phyloP scores from a whole-genome alignment of 92 coral and sea anemone species.

The Galaxea fascicularis region DNA sequence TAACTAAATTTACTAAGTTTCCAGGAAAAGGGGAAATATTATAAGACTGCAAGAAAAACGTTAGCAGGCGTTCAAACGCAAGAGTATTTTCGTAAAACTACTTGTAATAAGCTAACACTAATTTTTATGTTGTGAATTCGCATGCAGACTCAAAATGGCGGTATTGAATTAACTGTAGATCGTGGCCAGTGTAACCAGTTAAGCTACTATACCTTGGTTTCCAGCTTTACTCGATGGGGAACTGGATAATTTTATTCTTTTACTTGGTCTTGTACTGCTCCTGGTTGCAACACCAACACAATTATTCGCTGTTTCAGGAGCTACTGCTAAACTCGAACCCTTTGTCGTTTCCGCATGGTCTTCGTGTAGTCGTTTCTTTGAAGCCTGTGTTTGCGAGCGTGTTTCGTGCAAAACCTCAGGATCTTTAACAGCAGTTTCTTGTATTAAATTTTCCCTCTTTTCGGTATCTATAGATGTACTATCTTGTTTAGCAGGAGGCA shows the following conservation, averaged over 20 bases:
- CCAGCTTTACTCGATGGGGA: conserved; percentile 58
- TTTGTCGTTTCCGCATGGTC: conserved; percentile 87
- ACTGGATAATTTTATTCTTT: conserved; percentile 77
- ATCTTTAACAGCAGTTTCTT: conserved; percentile 57
- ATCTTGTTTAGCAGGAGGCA: conserved; percentile 75
- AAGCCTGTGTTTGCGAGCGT: conserved; percentile 84
- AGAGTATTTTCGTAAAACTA: background rate
- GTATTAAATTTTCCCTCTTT: conserved; percentile 48
- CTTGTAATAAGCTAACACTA: background rate
- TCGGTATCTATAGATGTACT: conserved; percentile 63
- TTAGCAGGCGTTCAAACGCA: background rate
- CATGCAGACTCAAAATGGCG: conserved; percentile 79
- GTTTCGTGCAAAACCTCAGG: conserved; percentile 81
- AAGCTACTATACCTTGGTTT: conserved; percentile 78
- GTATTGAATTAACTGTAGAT: conserved; percentile 11
- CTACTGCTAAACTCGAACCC: conserved; percentile 56
- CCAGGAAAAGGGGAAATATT: background rate
- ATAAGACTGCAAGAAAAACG: background rate
- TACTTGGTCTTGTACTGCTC: conserved; percentile 94
- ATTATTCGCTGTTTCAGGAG: conserved; percentile 70
- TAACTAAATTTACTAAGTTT: background rate
- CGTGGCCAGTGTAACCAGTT: background rate
- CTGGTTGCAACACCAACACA: conserved; percentile 90
- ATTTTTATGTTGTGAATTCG: conserved; percentile 20
- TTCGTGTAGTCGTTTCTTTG: conserved; percentile 73